Percentiles rank a stretch among this genome's conserved stretches.
Conservation (phyloP, 2,797 vertebrate genomes). For the Orestias chungarensis region DNA sequence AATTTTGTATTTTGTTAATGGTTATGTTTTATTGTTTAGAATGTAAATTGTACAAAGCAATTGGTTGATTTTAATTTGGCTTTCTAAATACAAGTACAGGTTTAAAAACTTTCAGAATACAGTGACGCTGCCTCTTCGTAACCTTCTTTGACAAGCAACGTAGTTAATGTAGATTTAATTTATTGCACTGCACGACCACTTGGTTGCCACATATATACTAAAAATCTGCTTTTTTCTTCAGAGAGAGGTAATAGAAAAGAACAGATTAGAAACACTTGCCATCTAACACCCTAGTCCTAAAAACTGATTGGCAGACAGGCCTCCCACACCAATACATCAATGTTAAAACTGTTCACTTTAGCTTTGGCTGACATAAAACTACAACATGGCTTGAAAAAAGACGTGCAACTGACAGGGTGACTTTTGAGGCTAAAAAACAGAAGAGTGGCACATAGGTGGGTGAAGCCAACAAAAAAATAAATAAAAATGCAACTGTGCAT, state of each 20-base stretch:
- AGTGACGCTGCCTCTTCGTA: too few species aligned
- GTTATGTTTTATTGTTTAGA: too few species aligned
- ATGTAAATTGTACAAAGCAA: too few species aligned
- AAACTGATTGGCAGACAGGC: constrained; percentile 50
- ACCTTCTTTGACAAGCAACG: too few species aligned
- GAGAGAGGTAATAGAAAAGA: constrained; percentile 10
- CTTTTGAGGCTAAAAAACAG: constrained; percentile 66
- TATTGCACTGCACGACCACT: neutral
- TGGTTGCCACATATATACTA: neutral
- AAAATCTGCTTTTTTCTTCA: neutral
- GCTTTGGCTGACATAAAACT: constrained; percentile 62
- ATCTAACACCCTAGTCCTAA: constrained; percentile 14
- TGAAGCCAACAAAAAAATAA: constrained; percentile 38
- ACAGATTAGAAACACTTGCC: neutral
- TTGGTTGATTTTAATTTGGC: too few species aligned
- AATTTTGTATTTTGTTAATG: too few species aligned
- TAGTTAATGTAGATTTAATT: too few species aligned
- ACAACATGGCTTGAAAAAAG: constrained; percentile 48
- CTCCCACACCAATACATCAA: constrained; percentile 50
- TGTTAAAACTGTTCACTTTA: constrained; percentile 53
- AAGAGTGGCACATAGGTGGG: constrained; percentile 51
- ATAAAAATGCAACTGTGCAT: constrained; percentile 24
- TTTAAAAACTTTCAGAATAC: too few species aligned
- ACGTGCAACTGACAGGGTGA: constrained; percentile 67
- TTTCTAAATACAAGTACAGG: too few species aligned